These are phyloP conservation scores for Prolemur simus DNA, from an alignment of 2,113 vertebrate species.

Conservation along the genomic window DNA sequence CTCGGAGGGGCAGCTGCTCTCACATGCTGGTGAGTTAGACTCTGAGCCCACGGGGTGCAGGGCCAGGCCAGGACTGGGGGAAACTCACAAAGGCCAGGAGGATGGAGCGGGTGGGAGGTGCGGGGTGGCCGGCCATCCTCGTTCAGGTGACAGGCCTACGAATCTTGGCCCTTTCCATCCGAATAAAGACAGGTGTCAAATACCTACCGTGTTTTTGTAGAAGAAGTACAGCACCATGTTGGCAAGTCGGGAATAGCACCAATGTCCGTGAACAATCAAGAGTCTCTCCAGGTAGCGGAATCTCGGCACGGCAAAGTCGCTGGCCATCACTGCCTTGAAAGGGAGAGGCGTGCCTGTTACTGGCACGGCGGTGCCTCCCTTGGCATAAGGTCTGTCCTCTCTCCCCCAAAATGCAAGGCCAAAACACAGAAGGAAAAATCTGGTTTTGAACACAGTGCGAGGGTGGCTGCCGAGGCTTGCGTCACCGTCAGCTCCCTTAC, in stretches of 20 bases:
- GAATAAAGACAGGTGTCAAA: background rate
- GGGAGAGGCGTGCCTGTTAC: slow-evolving; percentile 42
- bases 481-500: fast-evolving
- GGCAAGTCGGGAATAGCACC: slow-evolving; percentile 97
- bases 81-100: background rate
- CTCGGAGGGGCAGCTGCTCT: background rate
- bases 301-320: slow-evolving; percentile 94
- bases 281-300: slow-evolving; percentile 96
- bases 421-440: background rate
- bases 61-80: background rate
- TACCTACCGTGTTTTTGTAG: slow-evolving; percentile 98
- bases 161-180: background rate
- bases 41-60: background rate
- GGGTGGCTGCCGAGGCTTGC: background rate
- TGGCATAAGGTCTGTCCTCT: fast-evolving
- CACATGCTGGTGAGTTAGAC: background rate
- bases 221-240: slow-evolving; percentile 99
- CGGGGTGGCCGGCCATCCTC: background rate
- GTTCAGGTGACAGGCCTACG: too few relatives aligned
- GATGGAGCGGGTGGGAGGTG: fast-evolving
- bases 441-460: too few relatives aligned
- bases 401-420: background rate
- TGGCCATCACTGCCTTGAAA: slow-evolving; percentile 97
- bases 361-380: too few relatives aligned
- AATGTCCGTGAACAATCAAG: slow-evolving; percentile 96